Percentiles rank a stretch among this genome's conserved stretches.
Conservation (phyloP, 2,113 vertebrate genomes). For the Odontesthes bonariensis region DNA sequence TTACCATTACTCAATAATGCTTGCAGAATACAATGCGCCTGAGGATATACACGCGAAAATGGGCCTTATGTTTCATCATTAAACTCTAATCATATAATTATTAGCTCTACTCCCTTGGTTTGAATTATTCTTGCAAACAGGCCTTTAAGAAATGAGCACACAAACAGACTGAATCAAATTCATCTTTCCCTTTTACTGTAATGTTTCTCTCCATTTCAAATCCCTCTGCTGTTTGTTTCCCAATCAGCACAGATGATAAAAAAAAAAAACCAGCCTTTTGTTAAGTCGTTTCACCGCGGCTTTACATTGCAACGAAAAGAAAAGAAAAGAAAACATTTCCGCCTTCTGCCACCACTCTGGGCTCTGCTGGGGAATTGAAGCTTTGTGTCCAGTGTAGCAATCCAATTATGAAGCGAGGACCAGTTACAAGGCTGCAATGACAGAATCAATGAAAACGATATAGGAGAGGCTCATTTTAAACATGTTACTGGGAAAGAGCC, state of each 20-base stretch:
- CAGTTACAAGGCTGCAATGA: constrained; percentile 72
- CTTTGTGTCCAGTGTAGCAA: constrained; percentile 54
- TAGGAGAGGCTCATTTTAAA: constrained; percentile 63
- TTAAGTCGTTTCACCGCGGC: constrained; percentile 12
- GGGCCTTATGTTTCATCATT: constrained; percentile 34
- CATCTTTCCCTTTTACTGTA: not conserved
- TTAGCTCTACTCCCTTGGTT: constrained; percentile 26
- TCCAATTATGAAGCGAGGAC: constrained; percentile 76
- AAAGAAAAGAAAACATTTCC: constrained; percentile 19
- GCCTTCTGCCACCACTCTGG: constrained; percentile 1
- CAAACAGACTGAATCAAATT: not conserved
- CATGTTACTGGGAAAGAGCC: constrained; percentile 47
- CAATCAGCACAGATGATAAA: not conserved
- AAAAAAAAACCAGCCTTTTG: constrained; percentile 5
- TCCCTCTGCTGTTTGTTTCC: not conserved
- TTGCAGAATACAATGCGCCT: not conserved
- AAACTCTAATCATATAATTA: constrained; percentile 38
- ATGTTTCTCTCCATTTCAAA: not conserved
- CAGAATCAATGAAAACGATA: constrained; percentile 83
- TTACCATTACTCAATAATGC: constrained; percentile 21
- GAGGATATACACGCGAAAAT: constrained; percentile 33
- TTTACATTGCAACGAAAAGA: constrained; percentile 29
- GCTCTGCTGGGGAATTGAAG: constrained; percentile 34
- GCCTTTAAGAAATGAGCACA: constrained; percentile 2
- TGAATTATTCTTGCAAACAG: constrained; percentile 18